Base-by-base conservation (phyloP, 2,797 vertebrate species). In the Aphelocoma californica region DNA sequence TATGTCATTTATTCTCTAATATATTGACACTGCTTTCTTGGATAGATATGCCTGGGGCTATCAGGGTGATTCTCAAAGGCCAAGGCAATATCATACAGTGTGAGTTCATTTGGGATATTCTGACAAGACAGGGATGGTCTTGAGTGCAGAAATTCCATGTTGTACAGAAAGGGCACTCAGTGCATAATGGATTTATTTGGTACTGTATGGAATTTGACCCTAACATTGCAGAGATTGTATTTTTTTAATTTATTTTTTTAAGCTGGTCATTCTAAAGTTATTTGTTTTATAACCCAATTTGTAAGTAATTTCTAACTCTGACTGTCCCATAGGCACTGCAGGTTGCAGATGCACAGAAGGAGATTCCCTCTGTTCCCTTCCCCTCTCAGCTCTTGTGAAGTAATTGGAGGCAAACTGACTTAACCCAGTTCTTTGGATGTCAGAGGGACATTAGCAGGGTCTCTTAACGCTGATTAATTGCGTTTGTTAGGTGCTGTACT, bases 401-500 rank as follows among this genome's bases (percentile, higher is more conserved):
- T 40, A n/a, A 80, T 90, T 84, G 60, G 81, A 95, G 75, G 36
- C 26, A 71, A 40, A 45, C 8, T 44, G 50, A 17, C 65, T 89
- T 75, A 53, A 79, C 75, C 16, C 10, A 3, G 61, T 81, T 75
- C 51, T 88, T 58, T 2, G 2, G 31, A 45, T 60, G 73, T 90
- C 88, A 84, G 81, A 85, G 50, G n/a, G 47, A 67, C 65, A 62
- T 92, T 73, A 94, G 81, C 86, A 70, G 62, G 78, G 42, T 65
- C 88, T 81, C 58, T 92, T 84, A 92, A 66, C 74, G 21, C 53
- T 92, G 97, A 97, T 91, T 91, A 83, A 96, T 96, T 81, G 86
- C 66, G 31, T n/a, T 29, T 62, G 28, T 48, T 84, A 82, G 85
- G 80, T 65, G 70, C 80, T 38, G 58, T 57, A 34, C 81, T 91